These are phyloP conservation scores for Cheilosia impressa DNA, from an alignment of 2,888 invertebrate genomes.

Conservation along the genomic window DNA sequence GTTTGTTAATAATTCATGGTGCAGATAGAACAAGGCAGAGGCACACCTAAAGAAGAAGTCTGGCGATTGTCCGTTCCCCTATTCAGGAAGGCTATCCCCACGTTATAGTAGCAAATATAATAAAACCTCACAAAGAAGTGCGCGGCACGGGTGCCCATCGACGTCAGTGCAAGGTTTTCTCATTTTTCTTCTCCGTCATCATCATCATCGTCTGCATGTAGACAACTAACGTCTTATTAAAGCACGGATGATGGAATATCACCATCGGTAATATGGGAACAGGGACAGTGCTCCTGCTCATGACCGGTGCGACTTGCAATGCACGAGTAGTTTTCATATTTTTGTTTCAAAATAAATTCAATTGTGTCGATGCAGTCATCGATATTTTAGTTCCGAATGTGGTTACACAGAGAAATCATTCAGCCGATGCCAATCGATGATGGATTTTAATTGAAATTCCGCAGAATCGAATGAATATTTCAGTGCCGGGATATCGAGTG, in stretches of 20 bases:
- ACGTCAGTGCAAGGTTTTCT: conserved; percentile 1
- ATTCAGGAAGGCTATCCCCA: conserved; percentile 17
- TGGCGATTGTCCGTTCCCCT: conserved; percentile 16
- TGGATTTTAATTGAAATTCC: conserved; percentile 23
- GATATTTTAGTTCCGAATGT: neutral
- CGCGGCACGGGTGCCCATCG: neutral
- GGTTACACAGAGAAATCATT: conserved; percentile 3
- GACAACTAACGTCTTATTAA: conserved; percentile 51
- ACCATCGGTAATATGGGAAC: neutral
- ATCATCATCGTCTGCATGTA: conserved; percentile 28
- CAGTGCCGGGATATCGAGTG: neutral
- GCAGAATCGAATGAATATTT: neutral
- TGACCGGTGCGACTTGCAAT: neutral
- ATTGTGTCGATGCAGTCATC: neutral
- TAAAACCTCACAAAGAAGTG: conserved; percentile 38
- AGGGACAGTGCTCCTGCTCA: neutral
- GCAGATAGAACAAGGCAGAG: neutral
- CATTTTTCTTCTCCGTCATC: conserved; percentile 11
- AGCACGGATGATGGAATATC: conserved; percentile 7
- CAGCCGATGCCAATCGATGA: neutral
- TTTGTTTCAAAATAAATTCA: conserved; percentile 14
- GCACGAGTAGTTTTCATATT: neutral
- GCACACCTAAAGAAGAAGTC: conserved; percentile 21
- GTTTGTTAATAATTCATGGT: conserved; percentile 41
- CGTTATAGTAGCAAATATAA: conserved; percentile 30